These are phyloP conservation scores for Cinclus mexicanus DNA, from an alignment of 2,113 vertebrate genomes.

Conservation along the genomic window DNA sequence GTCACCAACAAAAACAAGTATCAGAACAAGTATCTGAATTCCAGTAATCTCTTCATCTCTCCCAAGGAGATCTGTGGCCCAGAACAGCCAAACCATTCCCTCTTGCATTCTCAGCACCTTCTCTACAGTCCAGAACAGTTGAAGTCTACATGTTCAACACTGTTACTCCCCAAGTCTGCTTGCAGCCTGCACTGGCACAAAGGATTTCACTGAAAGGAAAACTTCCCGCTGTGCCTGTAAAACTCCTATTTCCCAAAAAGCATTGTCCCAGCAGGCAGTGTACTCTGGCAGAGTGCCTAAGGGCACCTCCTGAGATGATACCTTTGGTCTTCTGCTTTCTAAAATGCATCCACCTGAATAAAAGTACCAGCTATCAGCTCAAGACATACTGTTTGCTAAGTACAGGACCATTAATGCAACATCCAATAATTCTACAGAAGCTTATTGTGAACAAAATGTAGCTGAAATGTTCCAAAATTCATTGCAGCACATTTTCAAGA, in stretches of 20 bases:
- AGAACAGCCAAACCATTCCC: background rate
- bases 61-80: background rate
- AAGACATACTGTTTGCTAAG: background rate
- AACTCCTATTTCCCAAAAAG: background rate
- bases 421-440: background rate
- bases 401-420: background rate
- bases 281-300: background rate
- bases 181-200: background rate
- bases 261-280: background rate
- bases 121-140: background rate
- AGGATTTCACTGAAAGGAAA: background rate
- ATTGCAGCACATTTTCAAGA: background rate
- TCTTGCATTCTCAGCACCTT: background rate
- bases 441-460: background rate
- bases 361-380: background rate
- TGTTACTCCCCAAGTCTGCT: background rate
- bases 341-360: background rate
- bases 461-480: background rate
- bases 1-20: background rate
- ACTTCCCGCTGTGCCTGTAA: accelerated
- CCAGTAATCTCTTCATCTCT: background rate
- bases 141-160: background rate
- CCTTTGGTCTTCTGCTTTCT: background rate
- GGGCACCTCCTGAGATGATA: background rate
- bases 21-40: background rate